Conservation (phyloP, 2,797 vertebrate species). For the Molossus molossus region DNA sequence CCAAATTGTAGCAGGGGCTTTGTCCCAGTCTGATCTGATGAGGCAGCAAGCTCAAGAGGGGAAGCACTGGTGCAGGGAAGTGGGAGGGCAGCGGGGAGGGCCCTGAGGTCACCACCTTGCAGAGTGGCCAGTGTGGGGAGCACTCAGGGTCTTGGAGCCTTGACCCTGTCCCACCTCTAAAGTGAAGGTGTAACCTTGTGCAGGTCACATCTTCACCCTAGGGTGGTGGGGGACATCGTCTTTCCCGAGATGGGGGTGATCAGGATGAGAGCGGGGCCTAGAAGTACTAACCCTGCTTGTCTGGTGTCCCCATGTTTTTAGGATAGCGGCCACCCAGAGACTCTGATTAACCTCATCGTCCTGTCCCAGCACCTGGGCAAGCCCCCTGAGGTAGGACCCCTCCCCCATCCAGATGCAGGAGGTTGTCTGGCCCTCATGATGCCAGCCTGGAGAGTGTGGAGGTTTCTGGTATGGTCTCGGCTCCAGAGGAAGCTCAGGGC, state of each 20-base stretch:
- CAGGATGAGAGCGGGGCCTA: neutral
- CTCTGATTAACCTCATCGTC: slow-evolving; percentile 96
- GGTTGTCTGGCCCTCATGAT: neutral
- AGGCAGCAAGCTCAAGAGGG: neutral
- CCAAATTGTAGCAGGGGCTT: accelerated
- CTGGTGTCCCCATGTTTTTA: slow-evolving; percentile 76
- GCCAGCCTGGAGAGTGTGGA: neutral
- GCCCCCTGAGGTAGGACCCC: slow-evolving; percentile 94
- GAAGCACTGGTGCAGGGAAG: neutral
- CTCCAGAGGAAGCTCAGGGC: neutral
- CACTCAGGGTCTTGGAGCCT: neutral
- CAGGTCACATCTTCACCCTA: neutral
- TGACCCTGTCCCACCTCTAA: neutral
- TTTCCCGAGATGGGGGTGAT: neutral
- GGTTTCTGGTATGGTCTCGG: neutral
- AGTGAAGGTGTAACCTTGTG: neutral
- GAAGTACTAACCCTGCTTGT: neutral
- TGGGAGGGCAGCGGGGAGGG: neutral
- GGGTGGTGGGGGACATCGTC: neutral
- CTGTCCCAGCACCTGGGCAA: slow-evolving; percentile 97
- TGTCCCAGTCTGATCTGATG: neutral
- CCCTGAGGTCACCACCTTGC: neutral
- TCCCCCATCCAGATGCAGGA: neutral
- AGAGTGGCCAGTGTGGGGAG: neutral
- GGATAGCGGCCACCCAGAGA: slow-evolving; percentile 98